Conservation (phyloP, 2,113 vertebrate species). For the Oreamnos americanus region DNA sequence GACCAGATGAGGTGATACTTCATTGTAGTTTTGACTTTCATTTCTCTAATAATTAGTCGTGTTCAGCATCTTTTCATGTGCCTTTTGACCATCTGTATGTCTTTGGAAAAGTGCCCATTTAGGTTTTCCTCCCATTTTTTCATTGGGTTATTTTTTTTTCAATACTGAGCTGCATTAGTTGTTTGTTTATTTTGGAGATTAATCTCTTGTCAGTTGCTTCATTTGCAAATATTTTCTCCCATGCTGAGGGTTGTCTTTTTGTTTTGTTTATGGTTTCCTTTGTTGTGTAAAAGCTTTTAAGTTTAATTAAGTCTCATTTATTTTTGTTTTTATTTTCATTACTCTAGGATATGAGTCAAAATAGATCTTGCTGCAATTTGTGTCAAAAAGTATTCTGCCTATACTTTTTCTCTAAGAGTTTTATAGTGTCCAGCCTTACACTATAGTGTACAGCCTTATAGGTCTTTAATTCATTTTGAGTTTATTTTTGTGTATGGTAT, state of each 20-base stretch:
- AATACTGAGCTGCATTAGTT: background rate
- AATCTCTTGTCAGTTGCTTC: background rate
- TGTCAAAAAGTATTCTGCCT: background rate
- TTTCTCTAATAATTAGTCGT: background rate
- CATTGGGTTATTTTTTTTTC: background rate
- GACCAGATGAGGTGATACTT: background rate
- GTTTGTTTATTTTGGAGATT: background rate
- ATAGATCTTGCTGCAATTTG: background rate
- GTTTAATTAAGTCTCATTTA: background rate
- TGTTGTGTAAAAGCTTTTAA: background rate
- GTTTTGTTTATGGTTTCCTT: background rate
- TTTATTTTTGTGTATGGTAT: background rate
- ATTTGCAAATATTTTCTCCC: background rate
- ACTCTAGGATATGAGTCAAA: background rate
- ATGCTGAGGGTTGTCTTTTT: background rate
- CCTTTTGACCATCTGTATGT: background rate
- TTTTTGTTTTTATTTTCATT: background rate
- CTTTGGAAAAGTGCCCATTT: background rate
- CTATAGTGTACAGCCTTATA: background rate
- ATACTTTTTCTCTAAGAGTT: background rate
- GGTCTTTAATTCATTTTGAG: background rate
- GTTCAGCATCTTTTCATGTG: background rate
- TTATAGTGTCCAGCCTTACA: background rate
- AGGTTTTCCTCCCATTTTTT: background rate
- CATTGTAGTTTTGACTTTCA: background rate